These are phyloP conservation scores for Tarsius wallacei DNA, from an alignment of 2,797 vertebrate genomes.

Conservation along the genomic window DNA sequence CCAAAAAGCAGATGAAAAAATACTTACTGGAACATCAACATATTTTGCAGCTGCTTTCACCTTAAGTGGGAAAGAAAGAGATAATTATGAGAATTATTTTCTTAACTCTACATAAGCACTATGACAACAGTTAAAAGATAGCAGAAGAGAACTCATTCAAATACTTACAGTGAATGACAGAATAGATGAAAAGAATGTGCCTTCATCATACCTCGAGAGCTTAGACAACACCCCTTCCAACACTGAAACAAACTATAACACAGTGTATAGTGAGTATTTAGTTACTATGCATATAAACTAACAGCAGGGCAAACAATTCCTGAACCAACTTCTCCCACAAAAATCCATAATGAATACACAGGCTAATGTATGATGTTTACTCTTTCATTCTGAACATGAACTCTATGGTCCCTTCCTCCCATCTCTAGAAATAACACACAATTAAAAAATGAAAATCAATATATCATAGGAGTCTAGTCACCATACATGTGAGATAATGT, in stretches of 20 bases:
- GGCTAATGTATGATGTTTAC: background rate
- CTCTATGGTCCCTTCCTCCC: background rate
- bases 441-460: background rate
- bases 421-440: background rate
- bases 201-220: conserved; percentile 98
- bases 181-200: conserved; percentile 98
- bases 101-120: conserved; percentile 44
- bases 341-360: background rate
- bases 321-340: background rate
- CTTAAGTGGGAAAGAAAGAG: conserved; percentile 90
- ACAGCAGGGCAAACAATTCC: background rate
- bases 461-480: background rate
- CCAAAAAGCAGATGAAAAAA: conserved; percentile 63
- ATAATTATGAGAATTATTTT: conserved; percentile 83
- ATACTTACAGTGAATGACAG: conserved; percentile 98
- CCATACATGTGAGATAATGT: background rate
- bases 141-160: conserved; percentile 59
- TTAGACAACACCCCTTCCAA: conserved; percentile 96
- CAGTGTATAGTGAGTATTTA: conserved; percentile 44
- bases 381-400: background rate
- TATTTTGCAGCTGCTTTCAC: conserved; percentile 99
- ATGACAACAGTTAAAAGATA: conserved; percentile 72
- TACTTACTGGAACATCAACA: conserved; percentile 98
- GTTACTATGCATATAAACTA: background rate
- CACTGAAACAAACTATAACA: conserved; percentile 94